These are phyloP conservation scores for Macroramphosus scolopax DNA, from an alignment of 2,797 vertebrate genomes.

Conservation along the genomic window DNA sequence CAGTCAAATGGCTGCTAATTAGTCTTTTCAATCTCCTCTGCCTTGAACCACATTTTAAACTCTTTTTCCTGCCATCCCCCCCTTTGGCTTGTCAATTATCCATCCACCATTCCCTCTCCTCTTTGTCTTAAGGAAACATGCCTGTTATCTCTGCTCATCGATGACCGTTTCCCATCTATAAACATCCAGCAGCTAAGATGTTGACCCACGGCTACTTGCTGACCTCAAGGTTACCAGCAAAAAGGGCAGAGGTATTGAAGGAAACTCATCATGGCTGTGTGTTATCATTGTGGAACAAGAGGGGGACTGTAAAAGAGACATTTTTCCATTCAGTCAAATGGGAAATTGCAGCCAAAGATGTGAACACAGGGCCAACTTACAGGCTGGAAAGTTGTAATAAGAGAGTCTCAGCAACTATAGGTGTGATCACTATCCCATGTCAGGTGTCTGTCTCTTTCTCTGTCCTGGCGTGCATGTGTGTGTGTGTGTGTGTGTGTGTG, in stretches of 20 bases:
- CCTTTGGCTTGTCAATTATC: slow-evolving; percentile 58
- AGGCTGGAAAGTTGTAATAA: slow-evolving; percentile 9
- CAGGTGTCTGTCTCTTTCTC: slow-evolving; percentile 16
- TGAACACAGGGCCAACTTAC: not conserved
- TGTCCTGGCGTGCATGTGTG: too few species aligned
- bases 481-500: slow-evolving; percentile 7
- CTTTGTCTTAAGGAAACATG: slow-evolving; percentile 24
- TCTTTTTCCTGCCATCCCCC: slow-evolving; percentile 29
- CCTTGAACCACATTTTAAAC: slow-evolving; percentile 59
- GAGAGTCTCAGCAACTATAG: not conserved
- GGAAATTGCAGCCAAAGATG: slow-evolving; percentile 1
- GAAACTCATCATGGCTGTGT: slow-evolving; percentile 28
- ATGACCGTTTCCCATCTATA: slow-evolving; percentile 52
- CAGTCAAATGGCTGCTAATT: slow-evolving; percentile 82
- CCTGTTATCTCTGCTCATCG: slow-evolving; percentile 61
- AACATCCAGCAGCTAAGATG: slow-evolving; percentile 56
- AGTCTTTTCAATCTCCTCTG: slow-evolving; percentile 83
- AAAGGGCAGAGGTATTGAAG: slow-evolving; percentile 37
- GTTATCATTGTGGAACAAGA: slow-evolving; percentile 35
- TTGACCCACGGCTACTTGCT: slow-evolving; percentile 52
- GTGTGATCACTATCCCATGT: slow-evolving; percentile 13
- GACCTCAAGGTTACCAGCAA: slow-evolving; percentile 52
- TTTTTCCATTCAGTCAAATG: not conserved
- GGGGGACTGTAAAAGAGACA: slow-evolving; percentile 3
- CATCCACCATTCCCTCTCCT: slow-evolving; percentile 15